A percentile compares a stretch with the other conserved stretches of the same genome.
Evolutionary conservation across 92 coral and sea anemone species (phyloP).

Genomic region (Umimayanthus kanabou): DNA sequence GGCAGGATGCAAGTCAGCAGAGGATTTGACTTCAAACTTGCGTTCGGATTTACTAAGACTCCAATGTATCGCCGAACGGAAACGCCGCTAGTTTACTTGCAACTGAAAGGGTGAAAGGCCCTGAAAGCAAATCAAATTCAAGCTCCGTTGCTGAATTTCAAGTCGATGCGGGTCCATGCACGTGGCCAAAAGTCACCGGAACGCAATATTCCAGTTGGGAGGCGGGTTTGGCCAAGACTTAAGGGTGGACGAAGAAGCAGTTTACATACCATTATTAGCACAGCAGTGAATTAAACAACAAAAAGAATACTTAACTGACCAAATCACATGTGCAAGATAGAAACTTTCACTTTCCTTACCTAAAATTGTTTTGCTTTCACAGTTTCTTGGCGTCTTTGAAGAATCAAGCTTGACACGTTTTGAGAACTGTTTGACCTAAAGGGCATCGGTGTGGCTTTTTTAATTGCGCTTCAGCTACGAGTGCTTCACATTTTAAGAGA

Average conservation of each 20-base stretch:
- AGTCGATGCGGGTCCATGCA: background rate
- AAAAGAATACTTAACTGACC: background rate
- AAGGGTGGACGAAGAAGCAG: background rate
- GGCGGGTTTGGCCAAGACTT: background rate
- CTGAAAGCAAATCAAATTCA: too few relatives aligned
- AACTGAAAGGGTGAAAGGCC: too few relatives aligned
- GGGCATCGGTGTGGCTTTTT: background rate
- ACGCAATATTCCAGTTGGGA: background rate
- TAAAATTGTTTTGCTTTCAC: too few relatives aligned
- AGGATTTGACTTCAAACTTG: too few relatives aligned
- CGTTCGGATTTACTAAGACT: too few relatives aligned
- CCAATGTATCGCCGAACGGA: too few relatives aligned
- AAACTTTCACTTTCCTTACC: background rate
- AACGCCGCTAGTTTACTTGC: too few relatives aligned
- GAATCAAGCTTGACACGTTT: background rate
- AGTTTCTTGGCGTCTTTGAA: background rate
- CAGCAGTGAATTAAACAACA: background rate
- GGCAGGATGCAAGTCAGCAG: too few relatives aligned
- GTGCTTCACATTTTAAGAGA: slow-evolving; percentile 2
- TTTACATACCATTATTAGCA: background rate
- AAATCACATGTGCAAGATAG: too few relatives aligned
- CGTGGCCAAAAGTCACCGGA: background rate
- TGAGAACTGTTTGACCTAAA: background rate
- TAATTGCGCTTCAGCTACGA: background rate
- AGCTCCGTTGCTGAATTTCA: too few relatives aligned